Percentiles rank a stretch among this genome's conserved stretches.
Conservation (phyloP, 2,797 vertebrate genomes). For the Poecilia velifera region DNA sequence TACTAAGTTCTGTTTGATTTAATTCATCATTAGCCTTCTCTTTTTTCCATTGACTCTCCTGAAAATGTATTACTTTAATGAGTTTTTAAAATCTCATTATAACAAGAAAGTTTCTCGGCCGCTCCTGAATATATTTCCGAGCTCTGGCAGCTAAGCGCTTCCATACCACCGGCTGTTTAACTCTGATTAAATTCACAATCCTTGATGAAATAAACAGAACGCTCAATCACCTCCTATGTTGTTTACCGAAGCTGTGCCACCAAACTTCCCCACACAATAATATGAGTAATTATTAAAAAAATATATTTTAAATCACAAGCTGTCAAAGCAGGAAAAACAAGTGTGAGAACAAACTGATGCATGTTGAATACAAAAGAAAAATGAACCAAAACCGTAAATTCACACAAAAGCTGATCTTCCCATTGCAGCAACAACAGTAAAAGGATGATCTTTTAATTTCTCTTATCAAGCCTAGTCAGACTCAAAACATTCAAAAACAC, state of each 20-base stretch:
- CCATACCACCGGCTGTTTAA: not conserved
- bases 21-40: not conserved
- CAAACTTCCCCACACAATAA: not conserved
- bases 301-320: not conserved
- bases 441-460: not conserved
- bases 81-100: not conserved
- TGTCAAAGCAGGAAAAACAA: not conserved
- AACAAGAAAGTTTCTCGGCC: not conserved
- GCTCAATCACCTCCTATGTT: not conserved
- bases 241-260: not conserved
- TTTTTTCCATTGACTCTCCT: not conserved
- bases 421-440: not conserved
- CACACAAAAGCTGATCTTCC: not conserved
- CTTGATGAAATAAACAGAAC: not conserved
- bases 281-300: not conserved
- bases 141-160: not conserved
- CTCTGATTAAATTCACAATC: not conserved
- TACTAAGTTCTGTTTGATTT: not conserved
- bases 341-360: not conserved
- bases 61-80: not conserved
- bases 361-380: not conserved
- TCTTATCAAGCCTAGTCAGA: not conserved
- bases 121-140: not conserved
- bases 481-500: not conserved
- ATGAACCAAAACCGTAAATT: not conserved